phyloP scores from a whole-genome alignment of 1,140 invertebrate species.

The Chrysomallon squamiferum region DNA sequence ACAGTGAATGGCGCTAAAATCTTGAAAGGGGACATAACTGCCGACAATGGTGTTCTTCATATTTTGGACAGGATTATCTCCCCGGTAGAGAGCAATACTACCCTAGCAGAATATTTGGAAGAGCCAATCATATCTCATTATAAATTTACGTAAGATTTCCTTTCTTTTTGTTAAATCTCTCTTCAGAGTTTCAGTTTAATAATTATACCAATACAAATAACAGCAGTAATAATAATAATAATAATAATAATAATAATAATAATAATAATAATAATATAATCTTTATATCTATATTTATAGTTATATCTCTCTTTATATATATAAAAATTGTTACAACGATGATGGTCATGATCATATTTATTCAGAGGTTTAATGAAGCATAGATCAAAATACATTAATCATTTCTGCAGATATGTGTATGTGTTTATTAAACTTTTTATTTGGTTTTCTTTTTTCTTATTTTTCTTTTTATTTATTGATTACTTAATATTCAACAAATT shows the following conservation, averaged over 20 bases:
- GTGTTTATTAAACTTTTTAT: too few relatives aligned
- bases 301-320: not conserved
- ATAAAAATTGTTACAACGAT: too few relatives aligned
- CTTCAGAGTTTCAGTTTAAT: not conserved
- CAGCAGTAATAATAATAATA: too few relatives aligned
- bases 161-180: not conserved
- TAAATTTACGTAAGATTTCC: conserved; percentile 43
- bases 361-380: too few relatives aligned
- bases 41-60: conserved; percentile 60
- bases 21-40: conserved; percentile 42
- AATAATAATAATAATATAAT: not conserved
- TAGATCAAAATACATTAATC: too few relatives aligned
- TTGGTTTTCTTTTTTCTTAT: too few relatives aligned
- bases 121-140: conserved; percentile 34
- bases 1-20: conserved; percentile 62
- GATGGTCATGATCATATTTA: too few relatives aligned
- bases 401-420: too few relatives aligned
- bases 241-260: not conserved
- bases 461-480: too few relatives aligned
- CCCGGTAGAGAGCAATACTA: conserved; percentile 50
- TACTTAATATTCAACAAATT: too few relatives aligned
- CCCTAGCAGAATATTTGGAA: conserved; percentile 40
- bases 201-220: not conserved
- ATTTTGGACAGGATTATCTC: conserved; percentile 59
- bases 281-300: not conserved